These are phyloP conservation scores for Trichopria drosophilae DNA, from an alignment of 2,888 invertebrate genomes.

Conservation along the genomic window DNA sequence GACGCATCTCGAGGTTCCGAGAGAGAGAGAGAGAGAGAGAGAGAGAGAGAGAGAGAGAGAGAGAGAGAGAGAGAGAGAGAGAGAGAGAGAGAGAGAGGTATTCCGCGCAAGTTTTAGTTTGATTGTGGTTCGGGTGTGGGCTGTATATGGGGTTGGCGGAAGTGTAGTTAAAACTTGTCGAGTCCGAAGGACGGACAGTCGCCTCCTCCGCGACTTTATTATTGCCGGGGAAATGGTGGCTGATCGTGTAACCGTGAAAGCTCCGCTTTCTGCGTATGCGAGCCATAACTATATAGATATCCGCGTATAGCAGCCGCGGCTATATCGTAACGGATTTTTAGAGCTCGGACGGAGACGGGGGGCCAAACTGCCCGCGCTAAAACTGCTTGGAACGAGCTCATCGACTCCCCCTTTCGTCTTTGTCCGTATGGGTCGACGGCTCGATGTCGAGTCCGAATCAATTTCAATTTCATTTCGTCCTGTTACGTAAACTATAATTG, in stretches of 20 bases:
- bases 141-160: no score
- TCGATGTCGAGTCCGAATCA: no score
- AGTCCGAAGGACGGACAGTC: constrained; percentile 38
- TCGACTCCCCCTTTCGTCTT: constrained; percentile 29
- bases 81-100: no score
- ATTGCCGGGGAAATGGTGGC: constrained; percentile 35
- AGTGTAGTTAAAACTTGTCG: constrained; percentile 49
- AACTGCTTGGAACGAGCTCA: constrained; percentile 41
- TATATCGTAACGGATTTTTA: constrained; percentile 42
- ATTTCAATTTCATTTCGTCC: no score
- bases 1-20: no score
- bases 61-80: no score
- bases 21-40: no score
- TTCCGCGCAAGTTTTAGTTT: no score
- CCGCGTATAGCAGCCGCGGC: constrained; percentile 1
- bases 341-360: constrained; percentile 37
- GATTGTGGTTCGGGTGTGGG: no score
- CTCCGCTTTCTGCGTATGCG: constrained; percentile 36
- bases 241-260: constrained; percentile 38
- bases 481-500: no score
- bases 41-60: no score
- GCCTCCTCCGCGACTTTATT: constrained; percentile 42
- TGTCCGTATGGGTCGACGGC: no score
- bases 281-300: constrained; percentile 3
- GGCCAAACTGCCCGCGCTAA: constrained; percentile 40